Evolutionary conservation across 2,797 vertebrate genomes (phyloP), one percentile per base, ranked within the genome.

Genomic region (Echeneis naucrates): DNA sequence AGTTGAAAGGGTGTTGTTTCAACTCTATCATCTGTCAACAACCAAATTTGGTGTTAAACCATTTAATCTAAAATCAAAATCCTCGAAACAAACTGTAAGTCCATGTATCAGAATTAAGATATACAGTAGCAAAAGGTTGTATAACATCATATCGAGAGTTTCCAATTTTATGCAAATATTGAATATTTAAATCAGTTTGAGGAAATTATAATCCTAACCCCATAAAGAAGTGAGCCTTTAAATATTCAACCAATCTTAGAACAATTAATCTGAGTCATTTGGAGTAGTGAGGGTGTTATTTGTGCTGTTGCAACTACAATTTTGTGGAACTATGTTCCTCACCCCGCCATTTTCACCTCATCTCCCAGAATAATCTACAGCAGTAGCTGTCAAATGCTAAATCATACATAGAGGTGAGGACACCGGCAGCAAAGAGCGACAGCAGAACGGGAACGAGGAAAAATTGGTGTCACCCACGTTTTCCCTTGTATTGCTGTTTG

Each of bases 331-430:
- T 61, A 16, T 37, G 35, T 32, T 60, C 51, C 60, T 44, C 19
- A 23, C 74, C 23, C 33, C 48, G 52, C 17, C 57, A 38, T 35
- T 37, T 38, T 65, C n/a, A 47, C 30, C 19, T 57, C 56, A 48
- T 60, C 67, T 38, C 23, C 62, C 19, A 23, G 14, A 23, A 55
- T 32, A 53, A 58, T 37, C 23, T 30, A 7, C 54, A n/a, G 40
- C 33, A 66, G 32, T 42, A n/a, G 37, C 21, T 23, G 33, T 59
- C 42, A 60, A 26, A 60, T 40, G 13, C 10, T 8, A 52, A 52
- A 11, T 38, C 54, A 27, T 17, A 40, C 16, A 24, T 8, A 16
- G 51, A 30, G 44, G 37, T 27, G 64, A 47, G 40, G 27, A 60
- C 5, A 44, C 51, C 17, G 64, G 26, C 47, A 38, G 61, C 38